These are phyloP conservation scores for Stenolophus ochropezus DNA, from an alignment of 2,888 invertebrate genomes.

Conservation along the genomic window DNA sequence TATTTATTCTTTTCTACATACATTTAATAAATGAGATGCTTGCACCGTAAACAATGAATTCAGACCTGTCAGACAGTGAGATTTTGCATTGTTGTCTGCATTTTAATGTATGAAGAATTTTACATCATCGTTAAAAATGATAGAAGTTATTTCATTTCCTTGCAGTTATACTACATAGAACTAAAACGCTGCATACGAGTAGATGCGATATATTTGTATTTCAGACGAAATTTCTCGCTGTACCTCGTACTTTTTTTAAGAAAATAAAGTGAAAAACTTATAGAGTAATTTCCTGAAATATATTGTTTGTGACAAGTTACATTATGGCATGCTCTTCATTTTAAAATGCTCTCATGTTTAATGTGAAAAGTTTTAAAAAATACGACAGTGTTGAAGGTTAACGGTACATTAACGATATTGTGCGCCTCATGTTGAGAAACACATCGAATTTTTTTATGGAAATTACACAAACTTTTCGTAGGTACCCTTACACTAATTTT, in stretches of 20 bases:
- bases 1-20: neutral
- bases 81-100: neutral
- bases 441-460: constrained; percentile 24
- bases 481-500: neutral
- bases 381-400: constrained; percentile 23
- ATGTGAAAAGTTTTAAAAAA: constrained; percentile 49
- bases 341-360: constrained; percentile 40
- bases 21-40: neutral
- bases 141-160: constrained; percentile 40
- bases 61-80: neutral
- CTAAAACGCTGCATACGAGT: constrained; percentile 15
- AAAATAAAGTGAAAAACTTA: constrained; percentile 42
- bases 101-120: constrained; percentile 14
- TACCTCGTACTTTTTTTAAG: constrained; percentile 18
- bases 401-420: constrained; percentile 33
- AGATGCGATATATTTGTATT: constrained; percentile 19
- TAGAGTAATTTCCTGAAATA: constrained; percentile 40
- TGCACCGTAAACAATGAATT: neutral
- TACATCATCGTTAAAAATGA: constrained; percentile 8
- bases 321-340: constrained; percentile 38
- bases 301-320: constrained; percentile 50
- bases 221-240: constrained; percentile 15
- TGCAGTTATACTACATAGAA: constrained; percentile 8
- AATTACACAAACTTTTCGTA: neutral
- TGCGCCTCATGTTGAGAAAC: neutral